Percentiles rank a stretch among this genome's conserved stretches.
These are phyloP conservation scores for Tetranychus piercei DNA, from an alignment of 2,888 invertebrate species.

Conservation along the genomic window DNA sequence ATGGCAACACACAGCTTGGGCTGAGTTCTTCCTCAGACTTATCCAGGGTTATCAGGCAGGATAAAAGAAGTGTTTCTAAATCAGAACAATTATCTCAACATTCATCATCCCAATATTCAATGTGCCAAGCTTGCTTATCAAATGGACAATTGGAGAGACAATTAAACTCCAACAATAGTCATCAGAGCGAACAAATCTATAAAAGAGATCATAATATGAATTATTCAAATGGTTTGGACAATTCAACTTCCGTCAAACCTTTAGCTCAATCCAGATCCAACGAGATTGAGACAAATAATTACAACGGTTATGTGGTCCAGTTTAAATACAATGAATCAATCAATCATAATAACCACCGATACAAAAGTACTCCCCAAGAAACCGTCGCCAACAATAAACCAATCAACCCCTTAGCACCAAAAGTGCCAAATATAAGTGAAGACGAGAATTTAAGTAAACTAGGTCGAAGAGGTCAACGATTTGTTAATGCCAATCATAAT, in stretches of 20 bases:
- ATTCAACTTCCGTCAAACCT: too few relatives aligned
- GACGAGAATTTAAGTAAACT: neutral
- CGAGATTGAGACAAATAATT: slow-evolving; percentile 2
- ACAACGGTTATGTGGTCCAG: slow-evolving; percentile 9
- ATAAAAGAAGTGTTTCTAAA: neutral
- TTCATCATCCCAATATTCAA: neutral
- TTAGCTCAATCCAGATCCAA: too few relatives aligned
- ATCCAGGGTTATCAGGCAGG: neutral
- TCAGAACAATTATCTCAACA: neutral
- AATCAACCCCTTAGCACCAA: neutral
- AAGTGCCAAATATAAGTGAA: neutral
- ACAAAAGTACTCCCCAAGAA: neutral
- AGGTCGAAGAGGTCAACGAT: neutral
- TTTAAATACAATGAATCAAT: slow-evolving; percentile 1
- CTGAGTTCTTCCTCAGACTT: too few relatives aligned
- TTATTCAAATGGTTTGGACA: too few relatives aligned
- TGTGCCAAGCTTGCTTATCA: neutral
- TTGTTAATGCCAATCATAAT: neutral
- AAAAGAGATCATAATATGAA: too few relatives aligned
- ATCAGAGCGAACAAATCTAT: too few relatives aligned
- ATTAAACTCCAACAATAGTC: neutral
- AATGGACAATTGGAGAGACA: neutral
- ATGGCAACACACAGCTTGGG: neutral
- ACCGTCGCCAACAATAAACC: neutral
- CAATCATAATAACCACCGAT: neutral